These are phyloP conservation scores for Sarcophilus harrisii DNA, from an alignment of 2,797 vertebrate genomes.

Conservation along the genomic window DNA sequence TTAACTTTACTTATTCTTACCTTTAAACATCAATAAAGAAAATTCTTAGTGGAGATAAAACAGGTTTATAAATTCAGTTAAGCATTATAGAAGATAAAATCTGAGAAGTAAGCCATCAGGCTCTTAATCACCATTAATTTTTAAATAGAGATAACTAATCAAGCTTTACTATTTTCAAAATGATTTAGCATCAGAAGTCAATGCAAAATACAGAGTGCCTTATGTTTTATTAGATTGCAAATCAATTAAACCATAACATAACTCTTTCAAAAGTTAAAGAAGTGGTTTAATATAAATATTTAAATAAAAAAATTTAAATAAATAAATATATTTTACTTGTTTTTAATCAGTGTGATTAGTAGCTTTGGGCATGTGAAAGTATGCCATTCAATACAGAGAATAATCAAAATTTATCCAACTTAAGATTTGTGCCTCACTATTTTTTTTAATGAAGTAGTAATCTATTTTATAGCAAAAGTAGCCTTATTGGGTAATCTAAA, in stretches of 20 bases:
- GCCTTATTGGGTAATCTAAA: neutral
- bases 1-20: neutral
- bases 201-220: neutral
- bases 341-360: neutral
- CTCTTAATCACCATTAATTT: neutral
- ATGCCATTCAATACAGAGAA: neutral
- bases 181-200: neutral
- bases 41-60: slow-evolving; percentile 22
- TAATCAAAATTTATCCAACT: neutral
- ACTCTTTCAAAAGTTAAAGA: neutral
- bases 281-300: neutral
- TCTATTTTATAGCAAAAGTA: neutral
- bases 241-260: neutral
- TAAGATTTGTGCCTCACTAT: neutral
- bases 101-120: neutral
- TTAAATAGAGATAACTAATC: slow-evolving; percentile 14
- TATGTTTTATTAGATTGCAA: neutral
- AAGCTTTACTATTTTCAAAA: neutral
- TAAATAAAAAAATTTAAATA: neutral
- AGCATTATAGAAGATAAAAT: slow-evolving; percentile 21
- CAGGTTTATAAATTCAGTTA: slow-evolving; percentile 33
- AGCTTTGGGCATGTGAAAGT: neutral
- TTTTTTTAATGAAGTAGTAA: neutral
- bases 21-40: slow-evolving; percentile 27
- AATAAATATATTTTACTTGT: neutral